phyloP scores from a whole-genome alignment of 2,888 invertebrate genomes.

The Lobophora halterata region DNA sequence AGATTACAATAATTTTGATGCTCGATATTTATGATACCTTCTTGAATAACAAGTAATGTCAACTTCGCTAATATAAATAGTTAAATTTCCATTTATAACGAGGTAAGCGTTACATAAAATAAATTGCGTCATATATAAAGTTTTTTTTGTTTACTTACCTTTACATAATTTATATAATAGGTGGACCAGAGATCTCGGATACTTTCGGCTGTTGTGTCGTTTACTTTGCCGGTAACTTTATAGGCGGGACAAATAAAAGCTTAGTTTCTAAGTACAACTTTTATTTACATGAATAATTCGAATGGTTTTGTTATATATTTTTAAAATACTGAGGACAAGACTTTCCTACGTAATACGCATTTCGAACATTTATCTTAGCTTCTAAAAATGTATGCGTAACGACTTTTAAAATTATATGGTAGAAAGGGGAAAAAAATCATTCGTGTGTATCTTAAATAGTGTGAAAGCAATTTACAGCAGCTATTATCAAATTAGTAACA shows the following conservation, averaged over 20 bases:
- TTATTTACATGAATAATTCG: constrained; percentile 49
- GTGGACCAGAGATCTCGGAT: too few species aligned
- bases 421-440: too few species aligned
- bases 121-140: constrained; percentile 26
- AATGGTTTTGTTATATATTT: constrained; percentile 10
- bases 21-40: neutral
- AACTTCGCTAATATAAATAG: too few species aligned
- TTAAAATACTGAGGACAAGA: constrained; percentile 2
- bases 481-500: constrained; percentile 1
- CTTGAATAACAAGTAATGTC: constrained; percentile 4
- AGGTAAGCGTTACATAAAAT: constrained; percentile 38
- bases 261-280: constrained; percentile 58
- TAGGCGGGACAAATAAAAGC: neutral
- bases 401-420: too few species aligned
- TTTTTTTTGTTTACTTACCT: constrained; percentile 2
- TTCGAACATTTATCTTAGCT: neutral
- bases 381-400: constrained; percentile 4
- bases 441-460: too few species aligned
- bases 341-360: constrained; percentile 1
- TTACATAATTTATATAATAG: too few species aligned
- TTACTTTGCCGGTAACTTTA: neutral
- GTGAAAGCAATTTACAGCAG: constrained; percentile 12
- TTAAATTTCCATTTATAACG: too few species aligned
- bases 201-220: neutral
- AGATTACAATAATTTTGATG: constrained; percentile 3